Conservation (phyloP, 1,140 invertebrate genomes). For the Lepidostoma basale region DNA sequence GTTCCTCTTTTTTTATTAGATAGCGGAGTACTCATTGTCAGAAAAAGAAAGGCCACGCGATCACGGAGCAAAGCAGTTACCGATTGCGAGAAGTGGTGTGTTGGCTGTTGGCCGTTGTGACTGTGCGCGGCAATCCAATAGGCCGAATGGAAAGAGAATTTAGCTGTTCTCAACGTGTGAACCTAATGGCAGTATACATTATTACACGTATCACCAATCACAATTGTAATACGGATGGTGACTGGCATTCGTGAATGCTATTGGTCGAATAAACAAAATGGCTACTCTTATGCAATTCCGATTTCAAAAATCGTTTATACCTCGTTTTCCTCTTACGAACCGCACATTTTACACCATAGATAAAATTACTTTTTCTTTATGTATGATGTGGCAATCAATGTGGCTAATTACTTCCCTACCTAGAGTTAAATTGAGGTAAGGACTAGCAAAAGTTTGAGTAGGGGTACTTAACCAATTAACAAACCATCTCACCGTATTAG, state of each 20-base stretch:
- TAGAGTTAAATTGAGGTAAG: too few species aligned
- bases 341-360: too few species aligned
- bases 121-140: neutral
- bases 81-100: constrained; percentile 1
- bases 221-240: neutral
- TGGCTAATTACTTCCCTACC: too few species aligned
- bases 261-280: neutral
- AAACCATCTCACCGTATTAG: too few species aligned
- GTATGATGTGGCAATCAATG: too few species aligned
- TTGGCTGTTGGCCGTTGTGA: constrained; percentile 15
- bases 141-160: neutral
- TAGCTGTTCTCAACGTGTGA: too few species aligned
- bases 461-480: too few species aligned
- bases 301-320: too few species aligned
- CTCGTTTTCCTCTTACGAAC: too few species aligned
- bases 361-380: too few species aligned
- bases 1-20: constrained; percentile 30
- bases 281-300: too few species aligned
- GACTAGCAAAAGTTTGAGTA: too few species aligned
- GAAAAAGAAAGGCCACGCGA: constrained; percentile 3
- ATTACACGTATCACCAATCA: neutral
- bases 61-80: neutral
- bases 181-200: neutral
- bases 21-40: constrained; percentile 25
- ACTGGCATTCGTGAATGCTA: neutral